Base-by-base conservation (phyloP, 2,888 invertebrate genomes). In the Hyposoter didymator region DNA sequence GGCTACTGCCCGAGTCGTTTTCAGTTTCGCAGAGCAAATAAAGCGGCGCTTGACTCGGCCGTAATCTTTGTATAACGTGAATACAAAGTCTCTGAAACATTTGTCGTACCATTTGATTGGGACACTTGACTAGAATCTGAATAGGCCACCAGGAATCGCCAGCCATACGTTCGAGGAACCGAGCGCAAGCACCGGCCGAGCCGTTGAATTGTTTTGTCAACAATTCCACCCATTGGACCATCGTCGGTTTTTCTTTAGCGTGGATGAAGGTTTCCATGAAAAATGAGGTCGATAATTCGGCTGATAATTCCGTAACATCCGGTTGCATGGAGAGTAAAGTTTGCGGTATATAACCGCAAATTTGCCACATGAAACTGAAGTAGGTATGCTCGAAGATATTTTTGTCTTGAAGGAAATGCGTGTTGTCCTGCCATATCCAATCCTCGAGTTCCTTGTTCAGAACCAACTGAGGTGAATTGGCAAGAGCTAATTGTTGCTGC, bases 371-470 rank as follows among this genome's bases (percentile, higher is more conserved):
- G 92, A 99, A 99, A 92, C 98, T 98, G 92, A 99, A 99, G 93
- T 99, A 99, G 0, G 98, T 97, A 92, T 99, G 99, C 91, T 99
- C 99, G 93, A 99, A 99, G 90, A 99, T 98, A 93, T 98, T 98
- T 92, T 98, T 98, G 94, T 99, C 99, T 92, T 98, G 98, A 78
- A 99, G 95, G 92, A 99, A 99, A 93, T 98, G 97, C 96, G 97
- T 97, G 93, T 99, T 99, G 94, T 99, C 99, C 92, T 98, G 97
- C 99, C 99, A 99, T 89, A 99, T 99, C 99, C 98, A 99, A 94
- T 98, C 97, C 92, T 98, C 97, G 55, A 99, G 94, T 89, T 98
- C 98, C 88, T 96, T 96, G 74, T 96, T 96, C 5, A 97, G 94
- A 88, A 96, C 96, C 88, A 97, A 94, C 6, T 94, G 88, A 0